phyloP scores from a whole-genome alignment of 2,797 vertebrate species.

The Enteromius anoplus region DNA sequence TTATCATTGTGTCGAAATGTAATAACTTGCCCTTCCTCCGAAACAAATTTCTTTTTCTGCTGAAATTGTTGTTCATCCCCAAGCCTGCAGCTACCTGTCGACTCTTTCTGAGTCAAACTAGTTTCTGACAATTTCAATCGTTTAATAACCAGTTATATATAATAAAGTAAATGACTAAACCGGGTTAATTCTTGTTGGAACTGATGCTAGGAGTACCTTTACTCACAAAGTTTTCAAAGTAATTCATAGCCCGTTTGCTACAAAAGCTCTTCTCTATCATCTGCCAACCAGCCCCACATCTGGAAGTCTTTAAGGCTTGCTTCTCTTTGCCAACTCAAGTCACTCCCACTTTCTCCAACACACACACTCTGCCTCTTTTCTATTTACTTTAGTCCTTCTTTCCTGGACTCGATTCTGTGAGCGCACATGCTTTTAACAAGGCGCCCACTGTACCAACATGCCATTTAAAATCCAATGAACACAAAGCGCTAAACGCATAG shows the following conservation, averaged over 20 bases:
- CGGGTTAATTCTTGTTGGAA: not conserved
- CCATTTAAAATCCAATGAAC: conserved; percentile 57
- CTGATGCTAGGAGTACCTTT: not conserved
- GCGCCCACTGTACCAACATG: conserved; percentile 47
- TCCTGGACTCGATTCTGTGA: conserved; percentile 48
- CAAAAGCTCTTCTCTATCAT: conserved; percentile 59
- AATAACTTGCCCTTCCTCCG: not conserved
- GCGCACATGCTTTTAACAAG: conserved; percentile 46
- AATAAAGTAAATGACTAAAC: not conserved
- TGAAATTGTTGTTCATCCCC: not conserved
- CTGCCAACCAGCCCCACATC: conserved; percentile 74
- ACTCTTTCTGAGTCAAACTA: not conserved
- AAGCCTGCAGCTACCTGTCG: not conserved
- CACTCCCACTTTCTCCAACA: conserved; percentile 65
- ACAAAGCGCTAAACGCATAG: conserved; percentile 5
- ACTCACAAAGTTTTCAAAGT: conserved; percentile 18
- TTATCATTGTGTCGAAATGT: not conserved
- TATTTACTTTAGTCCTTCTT: conserved; percentile 56
- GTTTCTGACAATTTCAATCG: not conserved
- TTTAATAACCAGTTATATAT: not conserved
- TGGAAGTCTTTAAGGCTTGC: conserved; percentile 83
- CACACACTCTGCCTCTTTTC: conserved; percentile 54
- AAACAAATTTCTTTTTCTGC: not conserved
- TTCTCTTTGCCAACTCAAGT: conserved; percentile 80
- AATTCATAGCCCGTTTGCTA: conserved; percentile 48